Base-by-base conservation (phyloP, 2,888 invertebrate species). In the Sisyra terminalis region DNA sequence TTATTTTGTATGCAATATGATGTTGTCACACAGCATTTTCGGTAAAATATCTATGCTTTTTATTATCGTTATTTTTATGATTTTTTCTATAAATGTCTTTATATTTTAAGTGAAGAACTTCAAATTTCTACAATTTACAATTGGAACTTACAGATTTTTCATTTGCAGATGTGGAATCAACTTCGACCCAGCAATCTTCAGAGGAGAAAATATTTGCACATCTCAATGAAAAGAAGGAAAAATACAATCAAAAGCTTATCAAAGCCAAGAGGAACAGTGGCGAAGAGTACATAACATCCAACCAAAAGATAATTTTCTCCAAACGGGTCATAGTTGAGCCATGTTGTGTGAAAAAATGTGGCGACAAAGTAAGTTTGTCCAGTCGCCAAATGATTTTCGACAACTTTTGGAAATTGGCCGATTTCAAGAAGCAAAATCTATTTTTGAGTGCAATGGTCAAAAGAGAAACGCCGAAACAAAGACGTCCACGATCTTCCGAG, bases 371-470 rank as follows among this genome's bases (percentile, higher is more conserved):
- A 15, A 14, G 3, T 16, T 5, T 16, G 9, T 8, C 11, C 7
- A 17, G 16, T 14, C 15, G 38, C 11, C 15, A 14, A 38, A 11
- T n/a, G 11, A 38, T 16, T n/a, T 38, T 38, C 15, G 38, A 38
- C 9, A 7, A 44, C 40, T 49, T 50, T 49, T 47, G 50, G 47
- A 6, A 30, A 41, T 46, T 49, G 45, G 47, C 39, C 41, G 46
- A 49, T 48, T 49, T 50, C 46, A 46, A 49, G 29, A 47, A 49
- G 45, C 45, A 48, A 48, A 47, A 50, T 49, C 4, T 47, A 44
- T 48, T 49, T n/a, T 42, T 47, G 18, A 43, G 46, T 44, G 46
- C 43, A 37, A 41, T 43, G 44, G 17, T 44, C 39, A 42, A 48
- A 46, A 40, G 46, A 45, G 39, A 46, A 44, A 42, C 9, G 46